Conservation (phyloP, 2,888 invertebrate genomes). For the Aproaerema taeniolella region DNA sequence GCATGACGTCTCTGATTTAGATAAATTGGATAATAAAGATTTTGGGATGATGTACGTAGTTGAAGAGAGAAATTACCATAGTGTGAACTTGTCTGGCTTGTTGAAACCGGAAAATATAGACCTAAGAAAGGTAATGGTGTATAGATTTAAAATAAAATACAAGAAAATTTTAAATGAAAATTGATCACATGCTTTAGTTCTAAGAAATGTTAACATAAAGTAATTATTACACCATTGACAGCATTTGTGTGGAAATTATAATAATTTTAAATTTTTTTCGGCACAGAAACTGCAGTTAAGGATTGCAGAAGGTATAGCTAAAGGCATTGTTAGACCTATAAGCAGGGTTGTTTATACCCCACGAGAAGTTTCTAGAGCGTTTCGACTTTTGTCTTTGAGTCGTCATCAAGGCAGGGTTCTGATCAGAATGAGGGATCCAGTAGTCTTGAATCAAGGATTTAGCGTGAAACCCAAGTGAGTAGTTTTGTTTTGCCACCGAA, state of each 20-base stretch:
- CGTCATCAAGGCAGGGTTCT: conserved; percentile 74
- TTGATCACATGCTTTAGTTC: too few species aligned
- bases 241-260: too few species aligned
- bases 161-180: too few species aligned
- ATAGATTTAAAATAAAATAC: too few species aligned
- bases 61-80: conserved; percentile 23
- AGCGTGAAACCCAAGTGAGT: conserved; percentile 32
- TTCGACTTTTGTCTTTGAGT: conserved; percentile 76
- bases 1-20: conserved; percentile 30
- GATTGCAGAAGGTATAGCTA: conserved; percentile 78
- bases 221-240: too few species aligned
- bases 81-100: conserved; percentile 29
- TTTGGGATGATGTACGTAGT: conserved; percentile 32
- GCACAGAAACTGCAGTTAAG: conserved; percentile 67
- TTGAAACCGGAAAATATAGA: conserved; percentile 27
- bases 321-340: conserved; percentile 83
- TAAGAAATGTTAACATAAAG: too few species aligned
- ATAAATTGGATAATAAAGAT: conserved; percentile 28
- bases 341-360: conserved; percentile 78
- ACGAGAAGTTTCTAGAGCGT: conserved; percentile 82
- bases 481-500: too few species aligned
- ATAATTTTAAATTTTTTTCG: too few species aligned
- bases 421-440: conserved; percentile 32
- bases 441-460: conserved; percentile 24
- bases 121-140: conserved; percentile 27